Conservation (phyloP, 23 tunicate genomes). For the Halocynthia roretzi region DNA sequence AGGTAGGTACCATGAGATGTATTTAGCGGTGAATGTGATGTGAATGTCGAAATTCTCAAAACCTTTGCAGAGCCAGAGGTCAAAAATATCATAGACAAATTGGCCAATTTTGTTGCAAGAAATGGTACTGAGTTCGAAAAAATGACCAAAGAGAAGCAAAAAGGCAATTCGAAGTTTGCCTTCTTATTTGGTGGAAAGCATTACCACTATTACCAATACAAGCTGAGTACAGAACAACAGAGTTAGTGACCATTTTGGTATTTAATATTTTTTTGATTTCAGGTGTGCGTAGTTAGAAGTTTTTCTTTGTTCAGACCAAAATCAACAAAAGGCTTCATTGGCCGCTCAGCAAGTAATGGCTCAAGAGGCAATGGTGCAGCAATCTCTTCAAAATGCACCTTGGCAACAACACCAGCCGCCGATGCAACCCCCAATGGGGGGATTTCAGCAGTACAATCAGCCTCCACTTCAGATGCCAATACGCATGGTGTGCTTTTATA, state of each 20-base stretch:
- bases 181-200: slow-evolving; percentile 87
- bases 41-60: too few species aligned
- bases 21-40: background rate
- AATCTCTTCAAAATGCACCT: slow-evolving; percentile 76
- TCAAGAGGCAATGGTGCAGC: slow-evolving; percentile 51
- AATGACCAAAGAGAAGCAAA: slow-evolving; percentile 92
- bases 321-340: slow-evolving; percentile 35
- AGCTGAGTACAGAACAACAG: slow-evolving; percentile 71
- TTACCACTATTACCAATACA: slow-evolving; percentile 73
- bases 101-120: slow-evolving; percentile 94
- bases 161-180: slow-evolving; percentile 70
- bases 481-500: background rate
- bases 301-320: slow-evolving; percentile 21
- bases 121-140: slow-evolving; percentile 90
- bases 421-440: slow-evolving; percentile 5
- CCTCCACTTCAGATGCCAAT: background rate
- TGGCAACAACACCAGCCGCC: slow-evolving; percentile 69
- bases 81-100: slow-evolving; percentile 89
- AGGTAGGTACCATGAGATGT: slow-evolving; percentile 12
- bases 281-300: background rate
- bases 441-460: background rate
- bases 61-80: slow-evolving; percentile 60
- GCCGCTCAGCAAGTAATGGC: slow-evolving; percentile 11
- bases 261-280: background rate
- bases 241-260: slow-evolving; percentile 22